These are phyloP conservation scores for Tadarida brasiliensis DNA, from an alignment of 2,797 vertebrate genomes.

Conservation along the genomic window DNA sequence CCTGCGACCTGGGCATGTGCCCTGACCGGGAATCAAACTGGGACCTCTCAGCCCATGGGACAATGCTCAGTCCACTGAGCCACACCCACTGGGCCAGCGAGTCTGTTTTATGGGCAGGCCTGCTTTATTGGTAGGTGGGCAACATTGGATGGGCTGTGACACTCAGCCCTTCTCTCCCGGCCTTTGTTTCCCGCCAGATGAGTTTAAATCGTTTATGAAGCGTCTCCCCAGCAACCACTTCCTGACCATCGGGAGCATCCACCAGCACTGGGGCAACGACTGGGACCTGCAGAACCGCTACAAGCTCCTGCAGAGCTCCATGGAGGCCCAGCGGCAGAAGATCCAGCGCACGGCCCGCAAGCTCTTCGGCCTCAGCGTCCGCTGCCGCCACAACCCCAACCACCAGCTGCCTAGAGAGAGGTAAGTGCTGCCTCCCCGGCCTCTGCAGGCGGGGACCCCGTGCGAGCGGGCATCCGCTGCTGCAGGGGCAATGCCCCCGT, in stretches of 20 bases:
- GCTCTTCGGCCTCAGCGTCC: constrained; percentile 98
- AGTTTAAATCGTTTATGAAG: constrained; percentile 99
- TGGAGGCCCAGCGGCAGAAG: constrained; percentile 96
- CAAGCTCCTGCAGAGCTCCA: constrained; percentile 96
- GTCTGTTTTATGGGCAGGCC: neutral
- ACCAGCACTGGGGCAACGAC: constrained; percentile 99
- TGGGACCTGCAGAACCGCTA: constrained; percentile 99
- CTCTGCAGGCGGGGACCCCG: fast-evolving
- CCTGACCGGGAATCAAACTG: too few relatives aligned
- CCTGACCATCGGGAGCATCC: constrained; percentile 97
- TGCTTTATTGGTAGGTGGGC: too few relatives aligned
- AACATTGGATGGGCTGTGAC: neutral
- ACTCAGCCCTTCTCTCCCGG: neutral
- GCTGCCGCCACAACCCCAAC: constrained; percentile 98
- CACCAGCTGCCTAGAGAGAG: constrained; percentile 99
- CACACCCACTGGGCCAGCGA: too few relatives aligned
- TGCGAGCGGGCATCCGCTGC: fast-evolving
- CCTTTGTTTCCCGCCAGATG: constrained; percentile 90
- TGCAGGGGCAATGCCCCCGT: neutral
- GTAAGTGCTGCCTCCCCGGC: constrained; percentile 84
- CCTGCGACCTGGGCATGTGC: too few relatives aligned
- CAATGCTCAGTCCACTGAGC: too few relatives aligned
- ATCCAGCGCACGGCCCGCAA: constrained; percentile 98
- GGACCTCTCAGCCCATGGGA: too few relatives aligned
- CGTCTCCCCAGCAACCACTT: constrained; percentile 98